These are phyloP conservation scores for Microtus richardsoni DNA, from an alignment of 2,113 vertebrate genomes.

Conservation along the genomic window DNA sequence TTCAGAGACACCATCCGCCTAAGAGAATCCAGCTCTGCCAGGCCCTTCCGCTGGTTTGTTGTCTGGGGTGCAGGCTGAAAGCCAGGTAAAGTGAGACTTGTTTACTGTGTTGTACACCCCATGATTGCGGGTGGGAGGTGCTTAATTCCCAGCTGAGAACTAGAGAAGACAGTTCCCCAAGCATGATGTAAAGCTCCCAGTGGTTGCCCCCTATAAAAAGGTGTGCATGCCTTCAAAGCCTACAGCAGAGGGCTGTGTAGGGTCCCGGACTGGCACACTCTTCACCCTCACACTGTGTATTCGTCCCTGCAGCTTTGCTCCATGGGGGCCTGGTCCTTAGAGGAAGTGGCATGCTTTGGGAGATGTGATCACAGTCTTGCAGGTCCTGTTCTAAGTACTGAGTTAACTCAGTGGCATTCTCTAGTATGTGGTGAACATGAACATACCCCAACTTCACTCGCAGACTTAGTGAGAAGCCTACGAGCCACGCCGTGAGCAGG, in stretches of 20 bases:
- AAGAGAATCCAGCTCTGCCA: not conserved
- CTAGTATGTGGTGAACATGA: not conserved
- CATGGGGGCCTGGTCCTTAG: not conserved
- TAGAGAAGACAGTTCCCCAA: not conserved
- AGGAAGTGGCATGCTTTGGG: not conserved
- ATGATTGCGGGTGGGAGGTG: not conserved
- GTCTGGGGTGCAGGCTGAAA: not conserved
- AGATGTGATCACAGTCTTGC: not conserved
- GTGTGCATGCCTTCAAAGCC: not conserved
- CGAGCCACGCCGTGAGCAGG: not conserved
- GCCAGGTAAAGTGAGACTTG: not conserved
- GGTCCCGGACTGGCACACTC: not conserved
- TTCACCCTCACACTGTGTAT: not conserved
- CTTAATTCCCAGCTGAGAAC: not conserved
- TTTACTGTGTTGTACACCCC: not conserved
- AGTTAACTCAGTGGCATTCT: not conserved
- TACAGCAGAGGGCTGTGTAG: not conserved
- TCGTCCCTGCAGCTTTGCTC: not conserved
- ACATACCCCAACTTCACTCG: not conserved
- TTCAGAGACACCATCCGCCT: not conserved
- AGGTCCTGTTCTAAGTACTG: not conserved
- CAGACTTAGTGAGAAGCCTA: conserved; percentile 8
- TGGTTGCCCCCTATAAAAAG: not conserved
- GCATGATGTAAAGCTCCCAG: not conserved
- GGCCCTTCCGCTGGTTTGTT: not conserved